Base-by-base conservation (phyloP, 1,140 invertebrate genomes). In the Gryon sp. region DNA sequence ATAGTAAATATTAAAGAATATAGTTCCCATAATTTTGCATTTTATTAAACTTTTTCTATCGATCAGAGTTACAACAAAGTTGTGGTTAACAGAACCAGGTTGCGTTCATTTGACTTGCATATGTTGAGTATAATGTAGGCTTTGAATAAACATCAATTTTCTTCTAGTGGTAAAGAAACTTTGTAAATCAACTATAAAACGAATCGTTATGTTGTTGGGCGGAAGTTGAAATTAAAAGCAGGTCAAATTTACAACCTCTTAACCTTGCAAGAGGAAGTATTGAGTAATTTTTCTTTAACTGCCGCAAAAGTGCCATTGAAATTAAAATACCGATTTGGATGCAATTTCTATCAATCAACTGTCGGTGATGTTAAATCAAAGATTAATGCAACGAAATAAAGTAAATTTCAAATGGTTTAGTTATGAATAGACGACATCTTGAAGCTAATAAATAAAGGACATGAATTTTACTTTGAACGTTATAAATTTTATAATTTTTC, bases 51-150 rank as follows among this genome's bases (percentile, higher is more conserved):
- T n/a, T n/a, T n/a, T n/a, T n/a, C n/a, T n/a, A n/a, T n/a, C n/a
- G n/a, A n/a, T n/a, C n/a, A n/a, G n/a, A n/a, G 20, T 55, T 55
- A 19, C 50, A 8, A 16, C 36, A 28, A 55, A 55, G 34, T 55
- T 55, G 36, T 28, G 36, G 52, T 28, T 18, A 46, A 2, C 9
- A 20, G 30, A 60, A 62, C 30, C 26, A 26, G 43, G 48, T 62
- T 62, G 48, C 14, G 18, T 46, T 62, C 30, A 62, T 62, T 62
- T 48, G 43, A 62, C 19, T 48, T 62, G 46, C 43, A 62, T 62
- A 38, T 14, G 41, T 48, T 15, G 53, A 48, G 32, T 15, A n/a
- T n/a, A 50, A 48, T 20, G 32, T 4, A 30, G 26, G 59, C 32
- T 63, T 63, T 63, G 34, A 50, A 40, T 62, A 15, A 38, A 48